Base-by-base conservation (phyloP, 2,888 invertebrate species). In the Cryptus viduatorius region DNA sequence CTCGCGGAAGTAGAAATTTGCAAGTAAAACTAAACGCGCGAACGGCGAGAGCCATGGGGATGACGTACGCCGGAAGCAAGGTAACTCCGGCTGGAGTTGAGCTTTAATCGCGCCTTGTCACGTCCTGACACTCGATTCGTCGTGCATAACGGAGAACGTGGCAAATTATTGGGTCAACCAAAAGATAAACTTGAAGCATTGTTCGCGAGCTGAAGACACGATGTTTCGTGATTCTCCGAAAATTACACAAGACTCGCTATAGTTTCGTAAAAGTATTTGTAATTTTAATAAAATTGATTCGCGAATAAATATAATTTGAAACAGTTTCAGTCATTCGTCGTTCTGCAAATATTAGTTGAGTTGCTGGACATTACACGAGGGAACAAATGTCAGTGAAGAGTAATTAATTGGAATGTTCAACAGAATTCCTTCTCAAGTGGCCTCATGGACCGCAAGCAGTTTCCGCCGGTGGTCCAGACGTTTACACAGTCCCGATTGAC, bases 11-110 rank as follows among this genome's bases (percentile, higher is more conserved):
- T 79, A 42, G 24, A 76, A 81, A 82, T 84, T 82, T 84, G 76
- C 84, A 84, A 61, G 86, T 82, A 61, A 84, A 84, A 69, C 53
- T 64, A 79, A 61, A 64, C 77, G 68, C 19, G 50, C 61, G 31
- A 31, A 59, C 81, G 14, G 12, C 48, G 4, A 67, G 12, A 16
- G 4, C 12, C 37, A 24, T 46, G 46, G 24, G 24, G 59, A 59
- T 68, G 72, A 82, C 72, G 76, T 72, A 77, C 19, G 37, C 48
- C 68, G 71, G 77, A 77, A 80, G 50, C 78, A 71, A 72, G 65
- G 68, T 76, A 50, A 77, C 71, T 81, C 67, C 14, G 31, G 56
- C 48, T 61, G 56, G 65, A 83, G 8, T 68, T 67, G 67, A 44
- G 69, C 64, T 76, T 83, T 79, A 56, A 83, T 79, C 69, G 79